Evolutionary conservation across 2,888 invertebrate species (phyloP).

Genomic region (Eupelmus urozonus): DNA sequence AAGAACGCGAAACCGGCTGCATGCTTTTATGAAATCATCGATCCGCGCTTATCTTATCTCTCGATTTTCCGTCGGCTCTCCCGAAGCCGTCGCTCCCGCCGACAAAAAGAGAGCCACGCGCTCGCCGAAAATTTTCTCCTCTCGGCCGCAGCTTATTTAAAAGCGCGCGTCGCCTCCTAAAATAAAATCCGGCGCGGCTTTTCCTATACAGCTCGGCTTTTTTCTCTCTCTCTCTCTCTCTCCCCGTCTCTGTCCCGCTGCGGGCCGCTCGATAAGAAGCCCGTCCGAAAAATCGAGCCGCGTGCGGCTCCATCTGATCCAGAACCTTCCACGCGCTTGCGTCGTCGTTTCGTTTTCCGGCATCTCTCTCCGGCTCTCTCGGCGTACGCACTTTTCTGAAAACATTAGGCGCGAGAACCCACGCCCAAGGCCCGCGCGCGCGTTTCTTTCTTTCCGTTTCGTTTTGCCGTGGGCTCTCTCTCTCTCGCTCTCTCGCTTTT

Average conservation of each 20-base stretch:
- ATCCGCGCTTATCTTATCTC: too few species aligned
- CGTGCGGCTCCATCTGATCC: constrained; percentile 50
- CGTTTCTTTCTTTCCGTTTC: constrained; percentile 24
- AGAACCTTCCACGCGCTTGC: constrained; percentile 54
- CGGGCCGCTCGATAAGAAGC: constrained; percentile 4
- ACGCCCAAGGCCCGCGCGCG: constrained; percentile 60
- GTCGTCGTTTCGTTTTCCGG: constrained; percentile 64
- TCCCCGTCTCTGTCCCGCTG: constrained; percentile 6
- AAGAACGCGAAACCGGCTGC: too few species aligned
- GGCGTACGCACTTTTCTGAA: constrained; percentile 69
- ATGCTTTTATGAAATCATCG: too few species aligned
- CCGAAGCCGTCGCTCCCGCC: too few species aligned
- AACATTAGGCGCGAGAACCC: constrained; percentile 66
- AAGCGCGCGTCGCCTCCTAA: too few species aligned
- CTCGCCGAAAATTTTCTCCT: too few species aligned
- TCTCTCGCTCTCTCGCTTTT: constrained; percentile 10
- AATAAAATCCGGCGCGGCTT: constrained; percentile 15
- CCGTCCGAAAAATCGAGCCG: neutral
- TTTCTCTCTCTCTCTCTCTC: neutral
- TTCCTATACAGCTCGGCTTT: neutral
- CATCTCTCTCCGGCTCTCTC: constrained; percentile 39
- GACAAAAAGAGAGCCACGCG: too few species aligned
- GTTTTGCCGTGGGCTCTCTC: constrained; percentile 6
- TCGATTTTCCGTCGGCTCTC: too few species aligned
- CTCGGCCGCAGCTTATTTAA: too few species aligned